Base-by-base conservation (phyloP, 2,113 vertebrate genomes). In the Ophthalmolycus amberensis region DNA sequence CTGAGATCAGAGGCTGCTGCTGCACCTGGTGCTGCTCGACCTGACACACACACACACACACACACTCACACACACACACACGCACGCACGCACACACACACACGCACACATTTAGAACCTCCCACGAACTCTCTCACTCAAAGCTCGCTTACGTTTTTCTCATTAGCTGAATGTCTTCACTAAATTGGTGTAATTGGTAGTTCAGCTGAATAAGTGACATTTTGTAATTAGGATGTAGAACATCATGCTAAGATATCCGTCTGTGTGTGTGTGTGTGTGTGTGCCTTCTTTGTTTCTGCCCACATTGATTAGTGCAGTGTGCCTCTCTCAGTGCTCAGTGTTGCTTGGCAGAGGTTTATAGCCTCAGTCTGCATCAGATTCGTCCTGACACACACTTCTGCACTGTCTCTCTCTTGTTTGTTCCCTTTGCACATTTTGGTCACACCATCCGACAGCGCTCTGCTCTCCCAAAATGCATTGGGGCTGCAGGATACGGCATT, bases 171-270 rank as follows among this genome's bases (percentile, higher is more conserved):
- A 82, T 77, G 65, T 89, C 69, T 75, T 74, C 1, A 11, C 72
- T 79, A 84, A 85, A 82, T 73, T 62, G 42, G 8, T 65, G 65
- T 75, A 87, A 79, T 75, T 73, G n/a, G 60, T 89, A 70, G 71
- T 82, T 90, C 14, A 50, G 75, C 48, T 71, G 73, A 88, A 81
- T 78, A 80, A 80, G 71, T 85, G 62, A 67, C 77, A 77, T 81
- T 80, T 81, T 50, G 32, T 90, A 85, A 83, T 83, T 85, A 69
- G 71, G 46, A 50, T 77, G 76, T 83, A 85, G 79, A 77, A 68
- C 37, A 59, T 77, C 70, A 71, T 82, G 73, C 84, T 58, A 62
- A 52, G 64, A 78, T 66, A 72, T 83, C 52, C 4, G 44, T 58
- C 72, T 22, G 54, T 63, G 70, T 10, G 5, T 71, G 14, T 20